Evolutionary conservation across 2,113 vertebrate species (phyloP), one percentile per base, ranked within the genome.

Genomic region (Rhabdornis inornatus): DNA sequence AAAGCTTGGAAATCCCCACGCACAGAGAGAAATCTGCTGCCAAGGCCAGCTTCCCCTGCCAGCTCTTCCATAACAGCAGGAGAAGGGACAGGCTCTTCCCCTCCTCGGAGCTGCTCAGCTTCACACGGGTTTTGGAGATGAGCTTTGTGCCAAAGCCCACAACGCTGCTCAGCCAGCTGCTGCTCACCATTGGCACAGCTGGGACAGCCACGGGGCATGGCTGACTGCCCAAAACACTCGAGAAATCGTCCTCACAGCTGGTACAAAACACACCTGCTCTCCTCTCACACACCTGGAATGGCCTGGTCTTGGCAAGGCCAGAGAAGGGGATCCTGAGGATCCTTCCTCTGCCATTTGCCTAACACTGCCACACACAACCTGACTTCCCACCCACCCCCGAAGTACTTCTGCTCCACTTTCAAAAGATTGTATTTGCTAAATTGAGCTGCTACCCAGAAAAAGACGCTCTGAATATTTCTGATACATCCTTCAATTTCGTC

Each of bases 41-140:
- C 3, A 7, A 68, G 64, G 7, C 28, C 37, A 33, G 49, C 27
- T 83, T 24, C 22, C 28, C 33, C 56, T 33, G 33, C 22, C 72
- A 77, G 77, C 68, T 42, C 18, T 55, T 64, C 55, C 40, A 7
- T 6, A 42, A 33, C 6, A 69, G 56, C 72, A 60, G 49, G 33
- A 53, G 52, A 30, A 69, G 75, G 35, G 37, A 28, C 4, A 2
- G n/a, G 64, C 44, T 57, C 39, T 91, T 66, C 37, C 63, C 37
- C 31, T 27, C 0, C 0, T 33, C 4, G 0, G 24, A 21, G 39
- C 65, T n/a, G 47, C 79, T 64, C 59, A 15, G 49, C 11, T 69
- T 69, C 55, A 45, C 16, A 70, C 8, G 52, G 19, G 19, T 68
- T 66, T 7, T 0, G 0, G 79, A 71, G 61, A 39, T 50, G 16